These are phyloP conservation scores for Triplophysa rosa DNA, from an alignment of 2,113 vertebrate genomes.

Conservation along the genomic window DNA sequence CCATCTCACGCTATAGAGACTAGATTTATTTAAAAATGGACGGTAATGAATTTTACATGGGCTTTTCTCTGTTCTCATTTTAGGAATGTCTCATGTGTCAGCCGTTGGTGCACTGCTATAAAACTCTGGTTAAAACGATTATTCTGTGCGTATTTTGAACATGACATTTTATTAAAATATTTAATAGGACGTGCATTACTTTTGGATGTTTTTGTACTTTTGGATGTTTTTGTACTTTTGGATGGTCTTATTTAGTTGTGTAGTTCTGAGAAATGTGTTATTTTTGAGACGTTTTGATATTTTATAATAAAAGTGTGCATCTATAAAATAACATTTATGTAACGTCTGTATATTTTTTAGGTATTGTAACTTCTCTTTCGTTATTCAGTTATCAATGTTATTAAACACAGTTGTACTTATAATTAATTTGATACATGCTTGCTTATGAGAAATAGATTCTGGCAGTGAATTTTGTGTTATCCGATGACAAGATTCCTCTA, in stretches of 20 bases:
- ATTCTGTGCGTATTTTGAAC: neutral
- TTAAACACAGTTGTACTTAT: neutral
- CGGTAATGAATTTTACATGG: conserved; percentile 18
- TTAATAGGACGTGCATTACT: neutral
- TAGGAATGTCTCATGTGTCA: neutral
- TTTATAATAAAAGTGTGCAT: neutral
- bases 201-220: neutral
- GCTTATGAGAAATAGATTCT: no score
- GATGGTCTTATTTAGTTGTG: neutral
- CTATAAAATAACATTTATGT: neutral
- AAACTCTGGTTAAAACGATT: neutral
- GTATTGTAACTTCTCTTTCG: neutral
- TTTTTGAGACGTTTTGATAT: neutral
- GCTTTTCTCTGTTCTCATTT: conserved; percentile 14
- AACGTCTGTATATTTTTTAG: neutral
- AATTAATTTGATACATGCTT: no score
- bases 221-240: neutral
- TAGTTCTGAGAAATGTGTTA: no score
- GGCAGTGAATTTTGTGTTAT: neutral
- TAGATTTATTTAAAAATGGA: neutral
- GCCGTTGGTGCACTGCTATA: neutral
- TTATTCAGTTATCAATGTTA: neutral
- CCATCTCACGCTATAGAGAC: neutral
- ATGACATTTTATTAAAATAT: no score
- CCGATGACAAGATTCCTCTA: neutral